Base-by-base conservation (phyloP, 2,888 invertebrate genomes). In the Tolmerus cingulatus region DNA sequence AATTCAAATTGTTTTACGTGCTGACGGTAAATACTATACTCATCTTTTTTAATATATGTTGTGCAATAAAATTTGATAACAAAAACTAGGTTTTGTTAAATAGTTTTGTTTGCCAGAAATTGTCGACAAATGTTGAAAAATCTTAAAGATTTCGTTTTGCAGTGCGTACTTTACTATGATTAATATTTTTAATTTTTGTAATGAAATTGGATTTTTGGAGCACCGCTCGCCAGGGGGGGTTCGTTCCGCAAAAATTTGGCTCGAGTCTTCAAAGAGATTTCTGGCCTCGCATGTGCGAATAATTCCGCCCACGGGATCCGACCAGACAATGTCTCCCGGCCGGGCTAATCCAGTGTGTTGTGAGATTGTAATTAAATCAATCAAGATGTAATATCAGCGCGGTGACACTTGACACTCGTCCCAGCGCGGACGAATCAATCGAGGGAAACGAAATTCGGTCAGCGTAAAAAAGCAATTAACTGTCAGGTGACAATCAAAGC, bases 321-420 rank as follows among this genome's bases (percentile, higher is more conserved):
- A 12, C 27, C 66, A 66, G 66, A 23, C 66, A 66, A 66, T 66
- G 66, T 23, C 27, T 66, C 12, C 14, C 66, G 66, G 3, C 3
- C 66, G 66, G 12, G 9, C 66, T 66, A 23, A 66, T 66, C 66
- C 66, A 27, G 23, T 23, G 66, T 66, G 23, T 66, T 66, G 66
- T 66, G 66, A 66, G 37, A 40, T 78, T 81, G 81, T 81, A 30
- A 55, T 84, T 84, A 84, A 40, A 66, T 66, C 66, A 74, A 37
- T 40, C 66, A 66, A 66, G 34, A 66, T 84, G 74, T 57, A 84
- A 66, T 66, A 37, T 40, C 74, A n/a, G 7, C 34, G 84, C 84
- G 84, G 84, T 66, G 84, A 84, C 84, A 84, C 34, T 66, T 84
- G 84, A 84, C 84, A 84, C 84, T 84, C 84, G 34, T 81, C 51